These are phyloP conservation scores for Hydrozoanthus tunicans DNA, from an alignment of 64 coral and sea anemone species.

Conservation along the genomic window DNA sequence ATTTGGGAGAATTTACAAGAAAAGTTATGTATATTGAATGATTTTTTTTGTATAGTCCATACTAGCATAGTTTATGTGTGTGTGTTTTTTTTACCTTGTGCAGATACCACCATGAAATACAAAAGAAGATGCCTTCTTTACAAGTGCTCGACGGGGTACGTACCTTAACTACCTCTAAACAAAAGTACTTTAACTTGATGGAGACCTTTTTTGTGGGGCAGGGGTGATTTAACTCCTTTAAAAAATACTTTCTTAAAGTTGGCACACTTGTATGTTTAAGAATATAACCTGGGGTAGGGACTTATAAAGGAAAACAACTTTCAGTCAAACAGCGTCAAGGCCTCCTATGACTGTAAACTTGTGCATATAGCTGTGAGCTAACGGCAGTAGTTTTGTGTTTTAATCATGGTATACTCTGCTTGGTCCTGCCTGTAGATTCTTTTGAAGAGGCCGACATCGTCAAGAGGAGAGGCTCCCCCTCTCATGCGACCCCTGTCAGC, in stretches of 20 bases:
- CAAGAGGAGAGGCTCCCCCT: slow-evolving; percentile 54
- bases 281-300: too few species aligned
- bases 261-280: too few species aligned
- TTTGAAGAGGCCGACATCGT: slow-evolving; percentile 73
- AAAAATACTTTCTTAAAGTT: too few species aligned
- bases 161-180: neutral
- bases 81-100: neutral
- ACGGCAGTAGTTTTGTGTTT: neutral
- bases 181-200: neutral
- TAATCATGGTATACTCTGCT: neutral
- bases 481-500: slow-evolving; percentile 81
- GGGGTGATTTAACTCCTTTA: too few species aligned
- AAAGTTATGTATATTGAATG: too few species aligned
- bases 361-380: too few species aligned
- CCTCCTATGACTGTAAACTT: too few species aligned
- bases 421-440: slow-evolving; percentile 52
- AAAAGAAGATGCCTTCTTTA: slow-evolving; percentile 47
- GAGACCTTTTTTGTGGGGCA: too few species aligned
- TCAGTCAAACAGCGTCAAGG: too few species aligned
- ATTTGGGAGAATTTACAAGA: too few species aligned
- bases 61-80: neutral
- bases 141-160: slow-evolving; percentile 48
- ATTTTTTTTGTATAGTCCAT: too few species aligned
- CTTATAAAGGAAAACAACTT: too few species aligned
- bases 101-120: slow-evolving; percentile 52